Percentiles rank a stretch among this genome's conserved stretches.
phyloP scores from a whole-genome alignment of 2,113 vertebrate genomes.

The Enhydra lutris region DNA sequence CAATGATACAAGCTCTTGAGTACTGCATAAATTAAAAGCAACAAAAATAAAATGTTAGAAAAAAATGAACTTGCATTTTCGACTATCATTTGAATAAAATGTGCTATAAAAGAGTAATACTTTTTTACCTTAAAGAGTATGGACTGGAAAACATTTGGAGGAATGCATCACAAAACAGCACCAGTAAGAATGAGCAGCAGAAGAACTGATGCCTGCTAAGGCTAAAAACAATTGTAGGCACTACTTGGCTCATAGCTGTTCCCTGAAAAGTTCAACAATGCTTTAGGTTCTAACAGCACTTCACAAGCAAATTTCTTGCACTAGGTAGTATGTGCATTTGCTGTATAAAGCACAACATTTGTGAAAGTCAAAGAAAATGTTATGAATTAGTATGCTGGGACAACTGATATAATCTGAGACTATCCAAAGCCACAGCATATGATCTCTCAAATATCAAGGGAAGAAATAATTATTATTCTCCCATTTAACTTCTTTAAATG shows the following conservation, averaged over 20 bases:
- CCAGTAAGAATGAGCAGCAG: neutral
- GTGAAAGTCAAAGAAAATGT: neutral
- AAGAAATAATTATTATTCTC: neutral
- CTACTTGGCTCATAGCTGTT: neutral
- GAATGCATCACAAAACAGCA: neutral
- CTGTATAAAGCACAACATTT: neutral
- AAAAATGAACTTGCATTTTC: neutral
- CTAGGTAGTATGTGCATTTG: neutral
- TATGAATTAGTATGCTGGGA: neutral
- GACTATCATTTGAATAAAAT: neutral
- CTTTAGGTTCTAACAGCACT: neutral
- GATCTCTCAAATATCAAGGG: neutral
- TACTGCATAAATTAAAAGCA: neutral
- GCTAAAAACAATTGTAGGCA: neutral
- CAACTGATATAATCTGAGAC: neutral
- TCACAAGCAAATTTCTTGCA: neutral
- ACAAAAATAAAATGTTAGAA: neutral
- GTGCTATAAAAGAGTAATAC: neutral
- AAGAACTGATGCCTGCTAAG: neutral
- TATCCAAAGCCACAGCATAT: neutral
- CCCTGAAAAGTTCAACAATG: neutral
- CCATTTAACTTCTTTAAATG: neutral
- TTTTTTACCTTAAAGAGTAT: neutral
- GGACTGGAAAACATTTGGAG: neutral
- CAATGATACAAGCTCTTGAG: neutral